Conservation (phyloP, 2,888 invertebrate species). For the Seira musarum region DNA sequence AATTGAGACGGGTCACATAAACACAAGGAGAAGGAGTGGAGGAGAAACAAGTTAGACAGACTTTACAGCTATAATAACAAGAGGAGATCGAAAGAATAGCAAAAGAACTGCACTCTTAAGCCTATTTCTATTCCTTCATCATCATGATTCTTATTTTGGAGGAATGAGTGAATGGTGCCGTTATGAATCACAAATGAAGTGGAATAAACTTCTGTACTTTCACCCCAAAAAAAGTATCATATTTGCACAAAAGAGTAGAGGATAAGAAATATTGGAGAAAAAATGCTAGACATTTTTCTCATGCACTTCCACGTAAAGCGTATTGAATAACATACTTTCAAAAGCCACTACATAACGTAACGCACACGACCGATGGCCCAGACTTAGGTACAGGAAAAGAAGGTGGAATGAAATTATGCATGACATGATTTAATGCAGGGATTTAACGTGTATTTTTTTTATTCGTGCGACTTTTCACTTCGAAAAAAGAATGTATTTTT, state of each 20-base stretch:
- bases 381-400: not conserved
- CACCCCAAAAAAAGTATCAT: not conserved
- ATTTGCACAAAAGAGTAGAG: not conserved
- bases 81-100: too few species aligned
- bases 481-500: not conserved
- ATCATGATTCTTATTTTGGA: too few species aligned
- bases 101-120: too few species aligned
- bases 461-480: constrained; percentile 44
- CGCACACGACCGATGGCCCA: not conserved
- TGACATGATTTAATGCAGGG: constrained; percentile 49
- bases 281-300: not conserved
- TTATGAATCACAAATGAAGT: constrained; percentile 7
- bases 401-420: constrained; percentile 42
- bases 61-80: too few species aligned
- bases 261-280: not conserved
- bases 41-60: too few species aligned
- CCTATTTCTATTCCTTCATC: too few species aligned
- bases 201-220: constrained; percentile 7
- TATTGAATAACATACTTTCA: not conserved
- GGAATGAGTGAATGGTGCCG: not conserved
- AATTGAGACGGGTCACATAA: too few species aligned
- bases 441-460: constrained; percentile 22
- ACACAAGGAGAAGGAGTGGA: too few species aligned
- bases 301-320: not conserved
- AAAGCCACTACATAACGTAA: too few species aligned